phyloP scores from a whole-genome alignment of 2,113 vertebrate genomes.

The Gobio gobio region DNA sequence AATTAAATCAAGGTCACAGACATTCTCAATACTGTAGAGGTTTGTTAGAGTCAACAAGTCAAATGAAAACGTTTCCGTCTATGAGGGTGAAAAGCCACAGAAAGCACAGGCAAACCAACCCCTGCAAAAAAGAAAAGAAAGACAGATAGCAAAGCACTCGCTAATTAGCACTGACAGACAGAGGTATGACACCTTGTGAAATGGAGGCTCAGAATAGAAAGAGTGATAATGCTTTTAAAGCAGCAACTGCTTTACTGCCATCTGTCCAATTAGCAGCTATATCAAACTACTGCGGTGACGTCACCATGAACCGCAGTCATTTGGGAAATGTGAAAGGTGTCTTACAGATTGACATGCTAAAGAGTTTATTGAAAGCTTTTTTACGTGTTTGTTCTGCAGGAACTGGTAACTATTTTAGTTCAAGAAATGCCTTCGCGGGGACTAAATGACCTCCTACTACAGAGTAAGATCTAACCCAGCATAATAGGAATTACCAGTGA shows the following conservation, averaged over 20 bases:
- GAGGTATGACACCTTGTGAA: not conserved
- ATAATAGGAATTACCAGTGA: too few relatives aligned
- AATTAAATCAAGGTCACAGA: not conserved
- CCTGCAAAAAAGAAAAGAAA: not conserved
- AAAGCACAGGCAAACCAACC: not conserved
- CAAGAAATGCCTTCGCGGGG: too few relatives aligned
- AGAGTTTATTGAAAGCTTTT: not conserved
- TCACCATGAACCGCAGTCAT: not conserved
- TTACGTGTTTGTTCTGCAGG: too few relatives aligned
- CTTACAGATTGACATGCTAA: not conserved
- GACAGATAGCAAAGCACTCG: not conserved
- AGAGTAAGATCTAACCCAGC: too few relatives aligned
- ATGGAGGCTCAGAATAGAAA: slow-evolving; percentile 3
- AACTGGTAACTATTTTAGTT: too few relatives aligned
- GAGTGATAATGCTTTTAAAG: slow-evolving; percentile 16
- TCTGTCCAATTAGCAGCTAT: not conserved
- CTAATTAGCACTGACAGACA: not conserved
- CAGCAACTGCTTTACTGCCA: not conserved
- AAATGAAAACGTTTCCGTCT: not conserved
- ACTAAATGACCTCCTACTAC: too few relatives aligned
- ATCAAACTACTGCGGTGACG: not conserved
- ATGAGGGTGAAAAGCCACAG: not conserved
- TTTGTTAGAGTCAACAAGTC: not conserved
- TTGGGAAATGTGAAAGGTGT: not conserved
- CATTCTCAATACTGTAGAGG: not conserved